phyloP scores from a whole-genome alignment of 2,888 invertebrate species.

The Drosophila eohydei region DNA sequence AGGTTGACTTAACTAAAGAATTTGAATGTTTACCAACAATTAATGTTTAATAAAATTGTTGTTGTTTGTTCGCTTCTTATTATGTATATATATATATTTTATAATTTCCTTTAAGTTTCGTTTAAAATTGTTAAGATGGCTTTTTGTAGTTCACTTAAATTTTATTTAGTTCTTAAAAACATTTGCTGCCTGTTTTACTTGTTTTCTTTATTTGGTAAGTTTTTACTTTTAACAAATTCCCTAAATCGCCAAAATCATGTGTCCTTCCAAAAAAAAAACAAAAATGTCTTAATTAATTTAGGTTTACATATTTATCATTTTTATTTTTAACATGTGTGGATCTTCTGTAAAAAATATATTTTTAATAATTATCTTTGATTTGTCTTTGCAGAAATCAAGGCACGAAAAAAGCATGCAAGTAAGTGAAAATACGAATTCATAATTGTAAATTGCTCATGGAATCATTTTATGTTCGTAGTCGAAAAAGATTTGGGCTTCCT shows the following conservation, averaged over 20 bases:
- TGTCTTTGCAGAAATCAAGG: conserved; percentile 88
- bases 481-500: conserved; percentile 96
- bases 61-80: conserved; percentile 13
- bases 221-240: conserved; percentile 24
- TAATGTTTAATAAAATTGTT: conserved; percentile 51
- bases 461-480: conserved; percentile 84
- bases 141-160: conserved; percentile 40
- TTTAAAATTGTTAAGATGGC: conserved; percentile 15
- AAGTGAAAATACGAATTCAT: conserved; percentile 64
- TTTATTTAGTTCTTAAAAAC: conserved; percentile 37
- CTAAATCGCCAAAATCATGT: conserved; percentile 43
- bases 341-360: not conserved
- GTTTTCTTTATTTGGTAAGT: conserved; percentile 61
- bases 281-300: conserved; percentile 9
- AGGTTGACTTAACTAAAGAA: conserved; percentile 79
- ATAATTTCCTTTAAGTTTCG: conserved; percentile 3
- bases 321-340: conserved; percentile 15
- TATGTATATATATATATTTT: conserved; percentile 13
- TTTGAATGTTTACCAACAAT: conserved; percentile 52
- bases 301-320: conserved; percentile 42
- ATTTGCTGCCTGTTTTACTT: conserved; percentile 52
- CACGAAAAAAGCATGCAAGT: conserved; percentile 91
- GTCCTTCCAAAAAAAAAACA: conserved; percentile 21
- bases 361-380: conserved; percentile 8
- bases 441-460: not conserved